phyloP scores from a whole-genome alignment of 2,113 vertebrate species.

The Dunckerocampus dactyliophorus region DNA sequence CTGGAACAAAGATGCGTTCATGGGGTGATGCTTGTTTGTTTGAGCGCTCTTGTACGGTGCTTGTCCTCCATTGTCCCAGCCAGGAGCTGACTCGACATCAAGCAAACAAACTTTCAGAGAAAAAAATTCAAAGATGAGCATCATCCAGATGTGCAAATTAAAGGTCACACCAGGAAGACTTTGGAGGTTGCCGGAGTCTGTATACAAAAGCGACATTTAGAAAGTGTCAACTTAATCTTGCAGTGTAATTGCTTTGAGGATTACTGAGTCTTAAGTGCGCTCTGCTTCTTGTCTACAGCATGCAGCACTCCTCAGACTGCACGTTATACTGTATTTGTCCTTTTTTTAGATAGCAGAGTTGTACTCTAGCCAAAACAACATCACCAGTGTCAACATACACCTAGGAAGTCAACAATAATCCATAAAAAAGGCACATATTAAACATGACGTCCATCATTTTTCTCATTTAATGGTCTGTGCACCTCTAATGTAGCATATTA shows the following conservation, averaged over 20 bases:
- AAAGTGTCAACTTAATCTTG: conserved; percentile 32
- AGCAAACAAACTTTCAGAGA: background rate
- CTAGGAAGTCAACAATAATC: no score
- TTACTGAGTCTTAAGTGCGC: conserved; percentile 8
- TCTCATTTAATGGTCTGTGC: no score
- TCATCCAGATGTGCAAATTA: background rate
- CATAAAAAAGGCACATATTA: no score
- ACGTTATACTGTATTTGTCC: no score
- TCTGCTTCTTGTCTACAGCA: background rate
- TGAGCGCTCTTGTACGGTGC: background rate
- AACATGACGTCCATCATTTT: no score
- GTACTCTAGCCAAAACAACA: no score
- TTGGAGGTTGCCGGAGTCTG: background rate
- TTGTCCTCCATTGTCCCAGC: background rate
- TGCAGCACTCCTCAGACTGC: no score
- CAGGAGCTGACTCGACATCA: no score
- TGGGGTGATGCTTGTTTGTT: background rate
- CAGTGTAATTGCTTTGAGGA: conserved; percentile 25
- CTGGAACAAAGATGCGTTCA: background rate
- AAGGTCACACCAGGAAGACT: conserved; percentile 2
- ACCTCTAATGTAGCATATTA: no score
- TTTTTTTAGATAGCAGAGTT: no score
- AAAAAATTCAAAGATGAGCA: background rate
- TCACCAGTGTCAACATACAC: no score
- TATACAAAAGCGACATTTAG: background rate